phyloP scores from a whole-genome alignment of 2,113 vertebrate genomes.

The Glaucomys volans region DNA sequence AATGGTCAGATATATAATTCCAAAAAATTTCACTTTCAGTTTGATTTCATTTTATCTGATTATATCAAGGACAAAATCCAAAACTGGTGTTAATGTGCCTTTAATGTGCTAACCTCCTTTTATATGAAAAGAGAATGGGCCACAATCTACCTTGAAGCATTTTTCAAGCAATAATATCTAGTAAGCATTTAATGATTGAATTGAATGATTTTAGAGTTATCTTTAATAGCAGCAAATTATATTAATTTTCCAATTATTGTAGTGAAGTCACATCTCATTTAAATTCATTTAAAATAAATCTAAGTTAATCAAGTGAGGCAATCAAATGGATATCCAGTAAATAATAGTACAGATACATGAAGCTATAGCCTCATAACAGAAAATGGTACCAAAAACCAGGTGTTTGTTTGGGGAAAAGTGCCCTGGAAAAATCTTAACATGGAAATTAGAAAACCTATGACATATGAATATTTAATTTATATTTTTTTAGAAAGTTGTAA shows the following conservation, averaged over 20 bases:
- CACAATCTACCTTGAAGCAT: background rate
- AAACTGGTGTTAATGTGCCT: background rate
- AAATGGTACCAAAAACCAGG: background rate
- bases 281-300: background rate
- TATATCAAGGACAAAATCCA: background rate
- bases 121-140: background rate
- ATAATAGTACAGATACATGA: background rate
- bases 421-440: background rate
- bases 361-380: background rate
- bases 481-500: background rate
- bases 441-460: background rate
- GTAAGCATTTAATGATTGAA: background rate
- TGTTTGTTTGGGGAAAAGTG: background rate
- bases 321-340: background rate
- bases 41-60: background rate
- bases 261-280: background rate
- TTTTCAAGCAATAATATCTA: background rate
- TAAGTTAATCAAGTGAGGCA: constrained; percentile 1
- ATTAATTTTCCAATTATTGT: background rate
- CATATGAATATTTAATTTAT: background rate
- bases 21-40: background rate
- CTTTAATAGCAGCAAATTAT: background rate
- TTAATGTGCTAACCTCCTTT: background rate
- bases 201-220: background rate
- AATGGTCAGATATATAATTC: background rate